A percentile compares a stretch with the other conserved stretches of the same genome.
These are phyloP conservation scores for Pegea sp. DNA, from an alignment of 23 tunicate species.

Conservation along the genomic window DNA sequence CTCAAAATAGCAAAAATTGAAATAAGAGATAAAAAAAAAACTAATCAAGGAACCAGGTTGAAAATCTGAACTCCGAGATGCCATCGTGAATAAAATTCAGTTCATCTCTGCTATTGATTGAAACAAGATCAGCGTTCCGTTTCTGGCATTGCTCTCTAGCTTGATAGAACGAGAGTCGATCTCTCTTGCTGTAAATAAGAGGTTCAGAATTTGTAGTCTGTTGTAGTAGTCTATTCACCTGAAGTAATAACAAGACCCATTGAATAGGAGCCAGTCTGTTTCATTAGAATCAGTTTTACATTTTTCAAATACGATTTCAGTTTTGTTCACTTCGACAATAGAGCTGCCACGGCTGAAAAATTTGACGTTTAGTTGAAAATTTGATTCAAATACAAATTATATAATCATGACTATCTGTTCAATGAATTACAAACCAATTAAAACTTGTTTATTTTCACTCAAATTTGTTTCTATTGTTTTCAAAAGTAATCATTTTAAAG, in stretches of 20 bases:
- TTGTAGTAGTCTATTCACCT: constrained; percentile 15
- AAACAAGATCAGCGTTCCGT: constrained; percentile 21
- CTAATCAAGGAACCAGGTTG: constrained; percentile 33
- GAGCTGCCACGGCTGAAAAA: constrained; percentile 34
- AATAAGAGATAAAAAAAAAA: no score
- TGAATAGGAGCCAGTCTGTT: constrained; percentile 32
- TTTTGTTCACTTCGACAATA: constrained; percentile 20
- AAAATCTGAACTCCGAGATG: constrained; percentile 7
- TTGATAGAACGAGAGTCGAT: constrained; percentile 4
- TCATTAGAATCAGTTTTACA: constrained; percentile 21
- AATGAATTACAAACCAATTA: no score
- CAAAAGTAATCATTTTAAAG: no score
- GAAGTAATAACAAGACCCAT: constrained; percentile 74
- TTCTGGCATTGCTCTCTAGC: constrained; percentile 23
- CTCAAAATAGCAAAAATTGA: constrained; percentile 10
- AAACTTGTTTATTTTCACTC: no score
- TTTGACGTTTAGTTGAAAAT: not conserved
- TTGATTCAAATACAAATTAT: no score
- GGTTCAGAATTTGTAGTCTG: not conserved
- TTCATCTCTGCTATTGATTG: constrained; percentile 17
- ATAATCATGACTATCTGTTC: no score
- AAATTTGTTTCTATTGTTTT: no score
- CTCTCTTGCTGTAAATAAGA: not conserved
- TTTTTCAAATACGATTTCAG: constrained; percentile 20
- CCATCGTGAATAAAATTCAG: constrained; percentile 29